A percentile compares a stretch with the other conserved stretches of the same genome.
Evolutionary conservation across 2,797 vertebrate genomes (phyloP).

Genomic region (Anguilla obscura): DNA sequence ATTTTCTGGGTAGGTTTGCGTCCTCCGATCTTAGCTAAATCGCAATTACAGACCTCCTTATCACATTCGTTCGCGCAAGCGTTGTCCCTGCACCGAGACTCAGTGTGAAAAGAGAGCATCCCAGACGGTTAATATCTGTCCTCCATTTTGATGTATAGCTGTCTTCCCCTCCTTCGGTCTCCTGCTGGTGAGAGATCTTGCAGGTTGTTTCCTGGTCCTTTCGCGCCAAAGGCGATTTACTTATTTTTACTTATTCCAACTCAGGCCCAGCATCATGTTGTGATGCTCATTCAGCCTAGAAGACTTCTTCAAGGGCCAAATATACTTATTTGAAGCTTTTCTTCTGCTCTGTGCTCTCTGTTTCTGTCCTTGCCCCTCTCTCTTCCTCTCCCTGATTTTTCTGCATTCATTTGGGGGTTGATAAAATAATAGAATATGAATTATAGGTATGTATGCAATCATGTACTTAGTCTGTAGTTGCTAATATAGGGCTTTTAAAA

Average conservation of each 20-base stretch:
- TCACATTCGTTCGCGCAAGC: not conserved
- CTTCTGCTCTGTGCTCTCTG: not conserved
- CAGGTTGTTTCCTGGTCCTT: not conserved
- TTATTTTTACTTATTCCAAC: constrained; percentile 5
- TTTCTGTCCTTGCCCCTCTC: not conserved
- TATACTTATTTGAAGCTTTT: constrained; percentile 8
- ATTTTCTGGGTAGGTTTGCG: not conserved
- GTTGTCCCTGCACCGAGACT: not conserved
- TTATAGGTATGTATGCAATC: not conserved
- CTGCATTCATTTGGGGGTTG: not conserved
- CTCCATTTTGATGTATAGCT: not conserved
- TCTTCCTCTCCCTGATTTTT: not conserved
- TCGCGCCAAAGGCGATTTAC: not conserved
- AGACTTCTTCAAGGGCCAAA: constrained; percentile 27
- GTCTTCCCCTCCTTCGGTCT: constrained; percentile 8
- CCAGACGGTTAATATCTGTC: not conserved
- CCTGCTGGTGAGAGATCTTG: not conserved
- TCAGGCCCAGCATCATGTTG: not conserved
- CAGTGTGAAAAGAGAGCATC: not conserved
- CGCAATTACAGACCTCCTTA: not conserved
- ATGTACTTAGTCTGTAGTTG: not conserved
- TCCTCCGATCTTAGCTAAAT: not conserved
- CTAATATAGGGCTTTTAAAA: not conserved
- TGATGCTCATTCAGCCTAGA: constrained; percentile 1
- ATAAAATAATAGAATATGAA: not conserved